Evolutionary conservation across 2,113 vertebrate genomes (phyloP).

Genomic region (Parus major): DNA sequence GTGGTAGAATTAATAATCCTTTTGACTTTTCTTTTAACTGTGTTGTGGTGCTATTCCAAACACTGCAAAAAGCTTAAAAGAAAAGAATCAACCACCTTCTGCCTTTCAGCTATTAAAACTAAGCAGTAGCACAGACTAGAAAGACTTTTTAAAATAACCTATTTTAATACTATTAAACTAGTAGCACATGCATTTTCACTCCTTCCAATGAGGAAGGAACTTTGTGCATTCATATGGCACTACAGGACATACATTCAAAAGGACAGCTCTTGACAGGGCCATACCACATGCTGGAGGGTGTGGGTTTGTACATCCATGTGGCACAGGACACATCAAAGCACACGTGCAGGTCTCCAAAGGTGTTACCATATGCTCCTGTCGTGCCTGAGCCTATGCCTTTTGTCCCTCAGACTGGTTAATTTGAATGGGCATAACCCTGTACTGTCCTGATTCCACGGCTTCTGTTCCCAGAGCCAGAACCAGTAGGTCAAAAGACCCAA

Average conservation of each 20-base stretch:
- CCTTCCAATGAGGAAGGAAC: not conserved
- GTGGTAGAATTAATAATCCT: slow-evolving; percentile 11
- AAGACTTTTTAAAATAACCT: not conserved
- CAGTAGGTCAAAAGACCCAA: not conserved
- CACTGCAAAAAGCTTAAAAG: slow-evolving; percentile 34
- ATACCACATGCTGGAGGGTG: fast-evolving
- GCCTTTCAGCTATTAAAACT: slow-evolving; percentile 36
- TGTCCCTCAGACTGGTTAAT: not conserved
- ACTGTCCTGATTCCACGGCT: not conserved
- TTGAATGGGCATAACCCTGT: no score
- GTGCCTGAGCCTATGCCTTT: not conserved
- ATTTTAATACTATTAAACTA: not conserved
- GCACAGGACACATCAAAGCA: not conserved
- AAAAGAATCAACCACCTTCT: not conserved
- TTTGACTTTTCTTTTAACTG: slow-evolving; percentile 22
- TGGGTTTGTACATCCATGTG: fast-evolving
- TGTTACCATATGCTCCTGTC: not conserved
- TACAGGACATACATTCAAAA: not conserved
- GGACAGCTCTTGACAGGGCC: not conserved
- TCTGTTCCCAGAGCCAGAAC: not conserved
- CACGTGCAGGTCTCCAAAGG: fast-evolving
- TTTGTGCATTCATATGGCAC: not conserved
- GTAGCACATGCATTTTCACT: not conserved
- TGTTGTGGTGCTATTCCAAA: slow-evolving; percentile 33
- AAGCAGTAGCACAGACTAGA: slow-evolving; percentile 6